Evolutionary conservation across 2,113 vertebrate genomes (phyloP), one percentile per base, ranked within the genome.

Genomic region (Tretioscincus oriximinensis): DNA sequence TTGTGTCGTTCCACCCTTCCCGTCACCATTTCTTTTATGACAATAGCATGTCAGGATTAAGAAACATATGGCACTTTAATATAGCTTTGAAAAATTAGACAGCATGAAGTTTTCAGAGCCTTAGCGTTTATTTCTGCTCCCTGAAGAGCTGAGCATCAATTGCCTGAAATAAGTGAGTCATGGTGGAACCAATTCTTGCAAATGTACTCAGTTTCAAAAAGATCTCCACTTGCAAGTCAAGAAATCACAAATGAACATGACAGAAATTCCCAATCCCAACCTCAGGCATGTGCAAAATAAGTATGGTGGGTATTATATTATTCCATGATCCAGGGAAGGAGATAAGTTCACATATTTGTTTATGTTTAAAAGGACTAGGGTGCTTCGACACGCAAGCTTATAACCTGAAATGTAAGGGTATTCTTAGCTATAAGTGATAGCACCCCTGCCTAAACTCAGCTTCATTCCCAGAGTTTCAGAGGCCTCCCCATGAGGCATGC

Each of bases 81-180:
- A 84, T 22, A 9, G 90, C 69, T 80, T 87, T 91, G 90, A 86
- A 88, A 86, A 92, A 86, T 87, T 90, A 85, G 88, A 82, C 87
- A 92, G 90, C 64, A 0, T 89, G 86, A 87, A 84, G 60, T 84
- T 84, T 92, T 92, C 85, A 86, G 84, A 88, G 87, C 86, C 35
- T 73, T 76, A 86, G 85, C 83, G 63, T 69, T 85, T 81, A 76
- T 89, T 82, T 72, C 69, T 85, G 83, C 47, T 92, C 41, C 75
- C 88, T 82, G 61, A 91, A 80, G 75, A 89, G 84, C 64, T 69
- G 78, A 84, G 88, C 31, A 78, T 81, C 76, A 68, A 81, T 3
- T 45, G 86, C 83, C 84, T 86, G 83, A 88, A 82, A 6, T 88
- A 82, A 84, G 29, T 41, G 85, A 92, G 85, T 88, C 84, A 86